A percentile compares a stretch with the other conserved stretches of the same genome.
These are phyloP conservation scores for Leptopilina myrica DNA, from an alignment of 2,888 invertebrate species.

Conservation along the genomic window DNA sequence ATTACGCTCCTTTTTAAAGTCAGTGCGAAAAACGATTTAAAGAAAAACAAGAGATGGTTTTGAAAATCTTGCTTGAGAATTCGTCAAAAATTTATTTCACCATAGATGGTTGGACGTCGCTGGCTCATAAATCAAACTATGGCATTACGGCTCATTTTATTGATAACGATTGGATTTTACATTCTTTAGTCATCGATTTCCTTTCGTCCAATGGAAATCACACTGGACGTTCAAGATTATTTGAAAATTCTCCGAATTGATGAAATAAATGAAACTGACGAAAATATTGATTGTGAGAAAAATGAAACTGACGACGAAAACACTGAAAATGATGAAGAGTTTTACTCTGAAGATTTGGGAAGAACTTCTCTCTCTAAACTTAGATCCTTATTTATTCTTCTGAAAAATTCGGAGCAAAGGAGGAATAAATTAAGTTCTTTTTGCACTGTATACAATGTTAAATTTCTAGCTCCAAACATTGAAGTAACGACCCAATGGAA, in stretches of 20 bases:
- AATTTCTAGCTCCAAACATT: constrained; percentile 43
- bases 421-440: constrained; percentile 50
- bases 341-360: constrained; percentile 42
- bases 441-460: constrained; percentile 42
- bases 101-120: background rate
- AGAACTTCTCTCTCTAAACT: constrained; percentile 48
- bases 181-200: background rate
- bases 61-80: background rate
- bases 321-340: background rate
- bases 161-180: background rate
- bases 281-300: background rate
- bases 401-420: constrained; percentile 50
- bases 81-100: background rate
- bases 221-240: constrained; percentile 57
- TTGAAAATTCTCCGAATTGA: background rate
- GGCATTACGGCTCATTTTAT: background rate
- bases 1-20: background rate
- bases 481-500: constrained; percentile 49
- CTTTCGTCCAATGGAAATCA: background rate
- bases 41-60: background rate
- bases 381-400: constrained; percentile 47
- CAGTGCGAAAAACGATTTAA: background rate
- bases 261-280: background rate
- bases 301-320: constrained; percentile 10
- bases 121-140: background rate